Conservation (phyloP, 1,140 invertebrate genomes). For the Lasioglossum albipes region DNA sequence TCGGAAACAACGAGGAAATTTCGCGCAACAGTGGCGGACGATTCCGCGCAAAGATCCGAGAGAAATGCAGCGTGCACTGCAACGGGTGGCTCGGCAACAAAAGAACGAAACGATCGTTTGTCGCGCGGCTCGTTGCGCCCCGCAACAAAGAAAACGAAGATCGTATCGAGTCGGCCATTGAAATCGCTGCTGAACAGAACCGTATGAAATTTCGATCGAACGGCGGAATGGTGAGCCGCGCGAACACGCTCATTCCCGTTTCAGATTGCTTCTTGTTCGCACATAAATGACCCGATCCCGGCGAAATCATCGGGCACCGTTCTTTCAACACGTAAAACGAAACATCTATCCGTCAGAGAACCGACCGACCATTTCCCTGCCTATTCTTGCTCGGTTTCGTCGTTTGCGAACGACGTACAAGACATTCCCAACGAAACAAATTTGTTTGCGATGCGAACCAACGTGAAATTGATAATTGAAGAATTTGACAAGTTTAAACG, state of each 20-base stretch:
- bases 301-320: neutral
- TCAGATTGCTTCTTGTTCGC: neutral
- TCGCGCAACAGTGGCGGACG: neutral
- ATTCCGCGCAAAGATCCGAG: neutral
- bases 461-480: too few relatives aligned
- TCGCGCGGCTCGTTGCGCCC: neutral
- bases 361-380: too few relatives aligned
- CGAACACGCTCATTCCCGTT: neutral
- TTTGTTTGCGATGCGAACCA: too few relatives aligned
- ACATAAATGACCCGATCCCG: neutral
- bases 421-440: too few relatives aligned
- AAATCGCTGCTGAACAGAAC: too few relatives aligned
- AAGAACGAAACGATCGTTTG: slow-evolving; percentile 21
- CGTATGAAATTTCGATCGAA: neutral
- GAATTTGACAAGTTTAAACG: too few relatives aligned
- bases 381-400: too few relatives aligned
- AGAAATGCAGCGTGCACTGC: neutral
- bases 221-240: neutral
- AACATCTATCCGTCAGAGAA: too few relatives aligned
- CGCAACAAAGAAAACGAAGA: neutral
- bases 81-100: slow-evolving; percentile 1
- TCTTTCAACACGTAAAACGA: too few relatives aligned
- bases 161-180: too few relatives aligned
- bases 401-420: too few relatives aligned
- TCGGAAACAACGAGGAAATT: slow-evolving; percentile 5